A percentile compares a stretch with the other conserved stretches of the same genome.
Conservation (phyloP, 2,888 invertebrate genomes). For the Lasioglossum lativentre region DNA sequence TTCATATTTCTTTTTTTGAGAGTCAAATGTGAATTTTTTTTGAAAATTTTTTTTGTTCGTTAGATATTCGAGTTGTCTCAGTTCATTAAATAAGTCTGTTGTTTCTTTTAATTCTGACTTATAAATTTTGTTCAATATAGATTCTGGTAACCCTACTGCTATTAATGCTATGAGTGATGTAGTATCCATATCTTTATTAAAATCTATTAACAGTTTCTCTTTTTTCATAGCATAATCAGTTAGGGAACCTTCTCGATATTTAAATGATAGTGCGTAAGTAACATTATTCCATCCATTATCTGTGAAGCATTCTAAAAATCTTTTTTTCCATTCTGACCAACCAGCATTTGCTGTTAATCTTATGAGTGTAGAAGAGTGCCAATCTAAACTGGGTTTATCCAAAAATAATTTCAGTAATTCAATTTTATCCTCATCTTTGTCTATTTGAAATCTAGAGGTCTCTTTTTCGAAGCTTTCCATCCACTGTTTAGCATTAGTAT, state of each 20-base stretch:
- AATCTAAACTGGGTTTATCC: slow-evolving; percentile 29
- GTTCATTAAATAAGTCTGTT: slow-evolving; percentile 33
- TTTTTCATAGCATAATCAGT: too few species aligned
- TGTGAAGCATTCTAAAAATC: too few species aligned
- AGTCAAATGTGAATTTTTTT: too few species aligned
- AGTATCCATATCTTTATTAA: slow-evolving; percentile 63
- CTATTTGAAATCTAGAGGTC: too few species aligned
- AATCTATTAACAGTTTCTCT: slow-evolving; percentile 59
- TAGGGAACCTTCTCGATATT: too few species aligned
- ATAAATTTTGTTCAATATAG: slow-evolving; percentile 67
- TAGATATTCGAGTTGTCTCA: slow-evolving; percentile 55
- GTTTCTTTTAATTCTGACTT: slow-evolving; percentile 42
- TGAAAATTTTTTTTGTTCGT: too few species aligned
- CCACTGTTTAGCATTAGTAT: too few species aligned
- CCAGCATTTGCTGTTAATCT: slow-evolving; percentile 16
- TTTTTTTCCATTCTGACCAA: neutral
- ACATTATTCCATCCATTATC: neutral
- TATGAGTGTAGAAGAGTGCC: slow-evolving; percentile 32
- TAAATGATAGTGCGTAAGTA: too few species aligned
- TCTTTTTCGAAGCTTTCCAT: too few species aligned
- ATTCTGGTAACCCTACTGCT: slow-evolving; percentile 69
- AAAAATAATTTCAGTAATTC: slow-evolving; percentile 39
- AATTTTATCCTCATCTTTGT: too few species aligned
- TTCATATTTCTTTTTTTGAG: too few species aligned
- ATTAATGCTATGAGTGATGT: slow-evolving; percentile 60